These are phyloP conservation scores for Taenaris catops DNA, from an alignment of 2,888 invertebrate species.

Conservation along the genomic window DNA sequence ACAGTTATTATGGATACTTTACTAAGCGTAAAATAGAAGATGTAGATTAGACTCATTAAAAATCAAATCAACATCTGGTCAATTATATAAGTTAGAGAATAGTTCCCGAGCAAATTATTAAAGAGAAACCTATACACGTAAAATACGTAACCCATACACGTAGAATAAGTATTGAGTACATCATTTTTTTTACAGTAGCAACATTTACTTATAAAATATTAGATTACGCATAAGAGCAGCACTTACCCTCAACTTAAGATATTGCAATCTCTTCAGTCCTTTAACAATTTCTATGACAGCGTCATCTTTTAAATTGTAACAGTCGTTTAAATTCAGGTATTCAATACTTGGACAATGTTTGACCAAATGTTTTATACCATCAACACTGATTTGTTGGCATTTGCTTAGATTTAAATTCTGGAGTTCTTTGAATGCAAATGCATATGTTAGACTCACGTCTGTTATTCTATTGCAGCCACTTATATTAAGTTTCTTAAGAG, in stretches of 20 bases:
- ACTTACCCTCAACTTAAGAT: constrained; percentile 79
- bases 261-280: constrained; percentile 68
- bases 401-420: constrained; percentile 81
- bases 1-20: too few relatives aligned
- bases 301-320: constrained; percentile 84
- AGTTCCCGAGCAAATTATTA: too few relatives aligned
- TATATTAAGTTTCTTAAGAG: constrained; percentile 81
- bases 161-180: too few relatives aligned
- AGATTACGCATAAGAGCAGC: too few relatives aligned
- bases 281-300: constrained; percentile 60
- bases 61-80: too few relatives aligned
- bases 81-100: too few relatives aligned
- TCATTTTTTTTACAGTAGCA: too few relatives aligned
- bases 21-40: too few relatives aligned
- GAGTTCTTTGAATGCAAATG: constrained; percentile 83
- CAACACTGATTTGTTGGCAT: constrained; percentile 84
- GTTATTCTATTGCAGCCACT: constrained; percentile 85
- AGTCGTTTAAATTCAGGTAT: constrained; percentile 82
- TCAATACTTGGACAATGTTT: constrained; percentile 85
- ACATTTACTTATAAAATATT: too few relatives aligned
- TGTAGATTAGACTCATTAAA: too few relatives aligned
- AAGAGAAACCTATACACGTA: too few relatives aligned
- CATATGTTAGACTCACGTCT: constrained; percentile 85
- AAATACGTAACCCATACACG: too few relatives aligned
- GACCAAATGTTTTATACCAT: constrained; percentile 82